Conservation (phyloP, 2,113 vertebrate species). For the Leptocoma aspasia region DNA sequence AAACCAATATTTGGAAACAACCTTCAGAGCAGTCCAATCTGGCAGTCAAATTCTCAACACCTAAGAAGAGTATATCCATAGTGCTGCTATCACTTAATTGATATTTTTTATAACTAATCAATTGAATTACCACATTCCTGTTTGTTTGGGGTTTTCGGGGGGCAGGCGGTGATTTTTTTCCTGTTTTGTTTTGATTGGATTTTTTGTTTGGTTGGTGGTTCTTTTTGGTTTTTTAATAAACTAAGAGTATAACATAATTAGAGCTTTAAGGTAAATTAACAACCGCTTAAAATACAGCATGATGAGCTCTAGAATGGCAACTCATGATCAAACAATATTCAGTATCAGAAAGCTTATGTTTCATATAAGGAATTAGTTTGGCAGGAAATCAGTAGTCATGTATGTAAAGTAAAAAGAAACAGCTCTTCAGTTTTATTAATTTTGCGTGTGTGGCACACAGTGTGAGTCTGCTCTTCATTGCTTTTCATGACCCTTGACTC, state of each 20-base stretch:
- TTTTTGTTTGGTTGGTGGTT: not conserved
- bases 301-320: not conserved
- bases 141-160: accelerated
- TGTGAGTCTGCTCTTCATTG: not conserved
- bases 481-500: not conserved
- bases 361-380: not conserved
- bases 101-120: not conserved
- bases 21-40: not conserved
- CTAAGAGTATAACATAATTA: not conserved
- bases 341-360: not conserved
- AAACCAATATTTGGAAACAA: not conserved
- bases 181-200: not conserved
- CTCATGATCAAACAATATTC: not conserved
- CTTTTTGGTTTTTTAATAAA: not conserved
- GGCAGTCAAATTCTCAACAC: not conserved
- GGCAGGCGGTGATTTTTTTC: accelerated
- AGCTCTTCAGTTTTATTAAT: not conserved
- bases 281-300: not conserved
- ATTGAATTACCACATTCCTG: not conserved
- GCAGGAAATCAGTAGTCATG: not conserved
- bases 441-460: not conserved
- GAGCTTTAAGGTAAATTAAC: not conserved
- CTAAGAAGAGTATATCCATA: not conserved
- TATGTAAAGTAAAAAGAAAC: not conserved
- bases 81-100: not conserved